phyloP scores from a whole-genome alignment of 2,797 vertebrate genomes.

The Tenualosa ilisha region DNA sequence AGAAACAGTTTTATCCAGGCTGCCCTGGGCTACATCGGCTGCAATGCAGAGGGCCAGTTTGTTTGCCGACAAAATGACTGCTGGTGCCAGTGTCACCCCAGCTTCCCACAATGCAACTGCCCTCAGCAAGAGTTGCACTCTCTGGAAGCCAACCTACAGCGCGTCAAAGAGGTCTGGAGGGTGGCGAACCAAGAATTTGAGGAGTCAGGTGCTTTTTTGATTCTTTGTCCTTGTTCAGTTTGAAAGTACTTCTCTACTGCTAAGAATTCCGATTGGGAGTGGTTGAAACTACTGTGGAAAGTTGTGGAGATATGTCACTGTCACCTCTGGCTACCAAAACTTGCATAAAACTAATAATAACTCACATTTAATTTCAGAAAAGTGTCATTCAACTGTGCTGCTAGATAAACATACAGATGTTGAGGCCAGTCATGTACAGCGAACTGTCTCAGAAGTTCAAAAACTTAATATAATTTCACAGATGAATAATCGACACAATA shows the following conservation, averaged over 20 bases:
- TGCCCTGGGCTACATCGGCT: slow-evolving; percentile 91
- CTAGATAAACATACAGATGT: neutral
- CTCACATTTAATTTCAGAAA: neutral
- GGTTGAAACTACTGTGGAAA: neutral
- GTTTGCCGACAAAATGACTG: slow-evolving; percentile 90
- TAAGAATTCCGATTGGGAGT: neutral
- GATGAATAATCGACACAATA: slow-evolving; percentile 5
- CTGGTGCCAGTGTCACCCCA: slow-evolving; percentile 88
- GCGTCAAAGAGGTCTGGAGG: slow-evolving; percentile 83
- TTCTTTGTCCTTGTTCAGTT: neutral
- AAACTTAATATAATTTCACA: neutral
- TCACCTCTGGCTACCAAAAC: neutral
- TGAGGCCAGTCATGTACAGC: neutral
- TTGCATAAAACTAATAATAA: neutral
- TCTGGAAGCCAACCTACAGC: slow-evolving; percentile 85
- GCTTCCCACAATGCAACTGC: slow-evolving; percentile 91
- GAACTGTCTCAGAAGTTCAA: neutral
- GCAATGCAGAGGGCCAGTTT: slow-evolving; percentile 92
- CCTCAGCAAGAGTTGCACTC: slow-evolving; percentile 88
- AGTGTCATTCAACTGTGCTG: neutral
- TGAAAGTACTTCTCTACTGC: neutral
- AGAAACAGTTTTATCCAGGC: slow-evolving; percentile 89
- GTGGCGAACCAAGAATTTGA: slow-evolving; percentile 87
- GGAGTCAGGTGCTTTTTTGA: slow-evolving; percentile 80
- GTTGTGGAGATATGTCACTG: neutral